Percentiles rank a stretch among this genome's conserved stretches.
Conservation (phyloP, 2,113 vertebrate species). For the Sebastes fasciatus region DNA sequence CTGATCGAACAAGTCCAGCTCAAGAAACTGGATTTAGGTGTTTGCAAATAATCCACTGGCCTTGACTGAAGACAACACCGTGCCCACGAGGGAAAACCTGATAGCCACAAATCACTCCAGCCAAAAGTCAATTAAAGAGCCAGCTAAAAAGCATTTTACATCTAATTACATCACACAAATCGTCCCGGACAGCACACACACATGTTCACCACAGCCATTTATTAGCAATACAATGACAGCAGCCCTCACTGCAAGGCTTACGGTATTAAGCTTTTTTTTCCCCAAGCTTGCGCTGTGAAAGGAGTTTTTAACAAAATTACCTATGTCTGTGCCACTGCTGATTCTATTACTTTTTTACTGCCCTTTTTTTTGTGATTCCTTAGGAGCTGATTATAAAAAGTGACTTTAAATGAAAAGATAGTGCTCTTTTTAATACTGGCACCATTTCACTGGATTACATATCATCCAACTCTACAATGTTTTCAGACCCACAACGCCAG, state of each 20-base stretch:
- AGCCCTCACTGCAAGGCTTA: constrained; percentile 38
- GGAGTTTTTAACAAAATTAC: constrained; percentile 75
- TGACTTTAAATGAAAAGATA: constrained; percentile 69
- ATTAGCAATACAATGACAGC: constrained; percentile 65
- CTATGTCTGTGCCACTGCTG: constrained; percentile 57
- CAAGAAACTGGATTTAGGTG: constrained; percentile 72
- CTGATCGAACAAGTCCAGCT: constrained; percentile 59
- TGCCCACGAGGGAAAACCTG: constrained; percentile 54
- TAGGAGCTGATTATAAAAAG: constrained; percentile 71
- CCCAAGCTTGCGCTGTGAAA: constrained; percentile 47
- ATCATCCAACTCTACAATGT: constrained; percentile 33
- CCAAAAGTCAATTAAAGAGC: constrained; percentile 80
- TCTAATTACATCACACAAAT: constrained; percentile 82
- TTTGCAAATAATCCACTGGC: constrained; percentile 75
- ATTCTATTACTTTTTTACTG: constrained; percentile 68
- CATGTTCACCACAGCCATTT: constrained; percentile 63
- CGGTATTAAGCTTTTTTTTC: constrained; percentile 38
- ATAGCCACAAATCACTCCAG: constrained; percentile 74
- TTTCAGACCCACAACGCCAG: constrained; percentile 22
- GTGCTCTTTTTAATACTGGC: constrained; percentile 58
- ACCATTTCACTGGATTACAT: constrained; percentile 69
- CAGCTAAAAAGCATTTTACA: constrained; percentile 78
- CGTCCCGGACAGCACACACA: constrained; percentile 64
- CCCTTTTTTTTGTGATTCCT: constrained; percentile 62
- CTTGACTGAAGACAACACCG: constrained; percentile 70